These are phyloP conservation scores for Pseudorectes ferrugineus DNA, from an alignment of 2,113 vertebrate genomes.

Conservation along the genomic window DNA sequence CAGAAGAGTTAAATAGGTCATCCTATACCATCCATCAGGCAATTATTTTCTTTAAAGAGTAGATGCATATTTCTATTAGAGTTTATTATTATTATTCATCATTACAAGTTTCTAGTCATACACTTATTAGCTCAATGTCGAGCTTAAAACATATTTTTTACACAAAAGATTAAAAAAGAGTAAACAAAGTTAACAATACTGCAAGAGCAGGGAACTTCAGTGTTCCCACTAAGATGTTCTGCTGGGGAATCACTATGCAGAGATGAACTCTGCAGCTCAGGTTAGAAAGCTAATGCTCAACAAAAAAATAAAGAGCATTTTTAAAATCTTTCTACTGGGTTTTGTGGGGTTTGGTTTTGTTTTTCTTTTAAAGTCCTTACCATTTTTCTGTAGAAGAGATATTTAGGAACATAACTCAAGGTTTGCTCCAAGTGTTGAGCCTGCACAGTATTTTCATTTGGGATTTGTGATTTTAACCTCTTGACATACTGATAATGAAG, in stretches of 20 bases:
- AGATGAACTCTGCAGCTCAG: neutral
- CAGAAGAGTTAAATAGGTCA: neutral
- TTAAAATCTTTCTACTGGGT: neutral
- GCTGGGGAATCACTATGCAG: neutral
- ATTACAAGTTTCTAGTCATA: neutral
- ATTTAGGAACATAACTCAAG: neutral
- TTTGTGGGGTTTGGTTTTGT: neutral
- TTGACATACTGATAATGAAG: neutral
- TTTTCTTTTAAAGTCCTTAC: neutral
- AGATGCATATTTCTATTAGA: neutral
- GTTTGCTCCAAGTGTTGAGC: neutral
- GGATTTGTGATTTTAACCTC: neutral
- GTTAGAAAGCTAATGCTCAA: neutral
- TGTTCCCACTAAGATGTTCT: neutral
- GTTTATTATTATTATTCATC: neutral
- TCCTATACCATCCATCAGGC: neutral
- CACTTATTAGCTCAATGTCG: neutral
- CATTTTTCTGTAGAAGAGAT: neutral
- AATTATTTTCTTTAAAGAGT: neutral
- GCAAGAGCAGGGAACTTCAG: neutral
- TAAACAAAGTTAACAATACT: neutral
- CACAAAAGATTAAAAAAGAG: neutral
- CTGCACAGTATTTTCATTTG: neutral
- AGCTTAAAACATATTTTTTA: neutral
- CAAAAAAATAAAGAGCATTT: neutral